Evolutionary conservation across 2,113 vertebrate species (phyloP).

Genomic region (Procavia capensis): DNA sequence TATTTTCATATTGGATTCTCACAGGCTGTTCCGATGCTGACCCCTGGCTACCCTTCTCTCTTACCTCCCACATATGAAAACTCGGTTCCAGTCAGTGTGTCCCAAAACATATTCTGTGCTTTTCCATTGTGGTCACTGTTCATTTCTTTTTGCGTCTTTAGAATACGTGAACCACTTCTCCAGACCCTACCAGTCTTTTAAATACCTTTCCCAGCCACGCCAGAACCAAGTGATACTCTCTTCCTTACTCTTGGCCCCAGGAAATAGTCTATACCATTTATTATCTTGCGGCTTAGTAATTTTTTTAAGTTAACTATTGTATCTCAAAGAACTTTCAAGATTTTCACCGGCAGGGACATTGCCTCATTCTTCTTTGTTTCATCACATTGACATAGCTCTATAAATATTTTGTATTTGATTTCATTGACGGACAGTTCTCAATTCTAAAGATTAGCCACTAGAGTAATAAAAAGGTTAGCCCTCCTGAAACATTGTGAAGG

Average conservation of each 20-base stretch:
- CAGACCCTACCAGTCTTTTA: neutral
- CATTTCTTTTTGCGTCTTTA: neutral
- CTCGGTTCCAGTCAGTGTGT: neutral
- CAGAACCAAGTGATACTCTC: neutral
- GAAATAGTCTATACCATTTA: neutral
- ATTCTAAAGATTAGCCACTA: neutral
- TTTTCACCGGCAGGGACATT: neutral
- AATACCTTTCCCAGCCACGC: neutral
- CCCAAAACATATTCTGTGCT: neutral
- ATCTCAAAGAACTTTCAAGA: neutral
- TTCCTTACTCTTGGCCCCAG: neutral
- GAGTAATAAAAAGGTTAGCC: neutral
- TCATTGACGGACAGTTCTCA: neutral
- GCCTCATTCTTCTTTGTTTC: neutral
- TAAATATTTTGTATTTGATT: neutral
- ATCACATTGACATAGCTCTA: neutral
- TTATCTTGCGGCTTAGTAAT: neutral
- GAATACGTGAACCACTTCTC: neutral
- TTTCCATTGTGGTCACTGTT: neutral
- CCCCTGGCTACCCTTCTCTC: neutral
- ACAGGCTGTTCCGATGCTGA: neutral
- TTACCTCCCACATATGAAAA: neutral
- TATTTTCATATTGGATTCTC: neutral
- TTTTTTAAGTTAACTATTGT: neutral
- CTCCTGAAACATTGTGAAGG: neutral